phyloP scores from a whole-genome alignment of 2,888 invertebrate species.

The Stenoptilia bipunctidactyla region DNA sequence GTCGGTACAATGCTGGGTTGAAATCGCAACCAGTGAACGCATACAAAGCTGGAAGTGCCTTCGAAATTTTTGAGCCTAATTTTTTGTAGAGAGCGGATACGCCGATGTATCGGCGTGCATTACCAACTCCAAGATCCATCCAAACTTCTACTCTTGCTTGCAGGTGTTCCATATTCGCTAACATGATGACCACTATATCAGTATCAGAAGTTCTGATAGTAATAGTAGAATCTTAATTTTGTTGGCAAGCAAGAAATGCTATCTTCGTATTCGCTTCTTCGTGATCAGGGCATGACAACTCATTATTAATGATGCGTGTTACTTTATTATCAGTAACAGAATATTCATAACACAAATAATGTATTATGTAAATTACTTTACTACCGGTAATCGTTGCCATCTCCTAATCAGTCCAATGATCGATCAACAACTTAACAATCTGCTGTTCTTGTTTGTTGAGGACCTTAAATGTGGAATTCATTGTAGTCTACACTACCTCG shows the following conservation, averaged over 20 bases:
- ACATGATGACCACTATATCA: conserved; percentile 10
- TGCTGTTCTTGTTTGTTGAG: conserved; percentile 11
- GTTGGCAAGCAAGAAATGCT: conserved; percentile 13
- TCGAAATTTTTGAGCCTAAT: conserved; percentile 4
- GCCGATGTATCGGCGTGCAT: conserved; percentile 6
- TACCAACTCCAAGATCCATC: conserved; percentile 6
- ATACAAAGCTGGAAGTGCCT: conserved; percentile 11
- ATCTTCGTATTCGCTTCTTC: conserved; percentile 20
- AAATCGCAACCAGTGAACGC: conserved; percentile 1
- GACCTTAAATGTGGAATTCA: conserved; percentile 12
- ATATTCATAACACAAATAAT: conserved; percentile 1
- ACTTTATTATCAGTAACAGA: conserved; percentile 1
- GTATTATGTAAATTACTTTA: neutral
- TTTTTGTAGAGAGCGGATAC: neutral
- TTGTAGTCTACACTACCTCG: conserved; percentile 10
- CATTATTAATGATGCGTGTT: neutral
- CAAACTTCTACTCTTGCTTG: conserved; percentile 4
- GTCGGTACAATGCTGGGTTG: conserved; percentile 8
- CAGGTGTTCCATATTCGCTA: conserved; percentile 3
- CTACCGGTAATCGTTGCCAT: conserved; percentile 14
- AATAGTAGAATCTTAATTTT: conserved; percentile 8
- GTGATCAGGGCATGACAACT: conserved; percentile 12
- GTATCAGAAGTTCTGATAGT: conserved; percentile 16
- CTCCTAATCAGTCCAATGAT: conserved; percentile 17
- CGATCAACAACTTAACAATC: conserved; percentile 18